A percentile compares a stretch with the other conserved stretches of the same genome.
phyloP scores from a whole-genome alignment of 2,113 vertebrate species.

The Eonycteris spelaea region DNA sequence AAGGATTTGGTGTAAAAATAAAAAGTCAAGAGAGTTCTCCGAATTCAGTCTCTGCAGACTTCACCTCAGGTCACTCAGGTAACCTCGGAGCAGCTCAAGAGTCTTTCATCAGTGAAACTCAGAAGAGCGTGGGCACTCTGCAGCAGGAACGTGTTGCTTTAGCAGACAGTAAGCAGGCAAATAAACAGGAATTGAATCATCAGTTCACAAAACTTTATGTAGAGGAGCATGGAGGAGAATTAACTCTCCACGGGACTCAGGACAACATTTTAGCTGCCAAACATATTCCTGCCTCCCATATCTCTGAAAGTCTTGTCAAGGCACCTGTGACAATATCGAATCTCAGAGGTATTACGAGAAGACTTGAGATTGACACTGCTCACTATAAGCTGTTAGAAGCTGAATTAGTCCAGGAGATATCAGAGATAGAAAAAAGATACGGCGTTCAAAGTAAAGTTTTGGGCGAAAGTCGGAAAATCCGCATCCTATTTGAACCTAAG shows the following conservation, averaged over 20 bases:
- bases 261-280: slow-evolving; percentile 69
- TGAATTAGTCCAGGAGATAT: slow-evolving; percentile 61
- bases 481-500: slow-evolving; percentile 71
- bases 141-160: slow-evolving; percentile 44
- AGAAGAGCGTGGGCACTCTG: slow-evolving; percentile 51
- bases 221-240: slow-evolving; percentile 43
- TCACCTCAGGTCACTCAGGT: slow-evolving; percentile 23
- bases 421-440: slow-evolving; percentile 73
- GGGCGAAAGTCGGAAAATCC: background rate
- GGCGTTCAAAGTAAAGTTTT: background rate
- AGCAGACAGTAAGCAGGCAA: background rate
- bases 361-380: slow-evolving; percentile 64
- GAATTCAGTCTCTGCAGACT: background rate
- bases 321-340: slow-evolving; percentile 52
- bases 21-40: accelerated
- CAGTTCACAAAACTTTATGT: slow-evolving; percentile 65
- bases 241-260: slow-evolving; percentile 74
- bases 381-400: slow-evolving; percentile 68
- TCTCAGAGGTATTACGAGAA: background rate
- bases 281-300: slow-evolving; percentile 29
- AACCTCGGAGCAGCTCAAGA: slow-evolving; percentile 1
- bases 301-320: background rate
- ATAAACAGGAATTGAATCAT: slow-evolving; percentile 41
- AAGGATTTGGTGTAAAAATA: slow-evolving; percentile 6
- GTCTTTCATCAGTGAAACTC: slow-evolving; percentile 68